Percentiles rank a stretch among this genome's conserved stretches.
These are phyloP conservation scores for Eulimnadia texana DNA, from an alignment of 1,140 invertebrate species.

Conservation along the genomic window DNA sequence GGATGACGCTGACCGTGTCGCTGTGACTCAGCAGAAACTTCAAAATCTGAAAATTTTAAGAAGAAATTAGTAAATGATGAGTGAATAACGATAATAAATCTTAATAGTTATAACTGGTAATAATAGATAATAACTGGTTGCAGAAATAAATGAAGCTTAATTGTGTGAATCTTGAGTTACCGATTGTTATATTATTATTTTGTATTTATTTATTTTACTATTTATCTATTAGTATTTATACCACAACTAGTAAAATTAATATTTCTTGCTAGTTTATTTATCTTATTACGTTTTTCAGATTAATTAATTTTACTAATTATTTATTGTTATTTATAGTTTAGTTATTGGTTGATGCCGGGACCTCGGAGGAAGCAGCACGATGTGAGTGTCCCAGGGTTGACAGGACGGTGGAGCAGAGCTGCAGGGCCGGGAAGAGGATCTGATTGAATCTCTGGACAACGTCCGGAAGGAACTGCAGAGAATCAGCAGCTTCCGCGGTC, in stretches of 20 bases:
- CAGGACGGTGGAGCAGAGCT: slow-evolving; percentile 62
- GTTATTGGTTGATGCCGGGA: too few relatives aligned
- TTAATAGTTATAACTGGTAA: too few relatives aligned
- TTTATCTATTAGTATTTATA: not conserved
- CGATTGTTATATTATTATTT: too few relatives aligned
- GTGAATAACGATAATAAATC: not conserved
- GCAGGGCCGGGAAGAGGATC: slow-evolving; percentile 59
- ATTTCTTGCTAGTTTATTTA: too few relatives aligned
- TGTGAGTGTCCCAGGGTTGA: slow-evolving; percentile 68
- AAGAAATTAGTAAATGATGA: slow-evolving; percentile 12
- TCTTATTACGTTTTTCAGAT: too few relatives aligned
- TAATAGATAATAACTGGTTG: too few relatives aligned
- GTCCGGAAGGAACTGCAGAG: slow-evolving; percentile 40
- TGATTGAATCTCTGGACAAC: slow-evolving; percentile 55
- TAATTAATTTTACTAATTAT: too few relatives aligned
- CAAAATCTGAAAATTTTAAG: slow-evolving; percentile 35
- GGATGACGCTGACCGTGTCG: slow-evolving; percentile 58
- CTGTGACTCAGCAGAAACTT: slow-evolving; percentile 63
- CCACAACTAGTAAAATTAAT: too few relatives aligned
- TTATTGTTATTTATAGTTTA: too few relatives aligned
- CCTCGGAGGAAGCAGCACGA: slow-evolving; percentile 54
- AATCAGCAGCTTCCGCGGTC: slow-evolving; percentile 30
- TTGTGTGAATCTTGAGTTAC: too few relatives aligned
- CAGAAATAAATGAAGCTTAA: too few relatives aligned
- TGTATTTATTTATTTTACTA: not conserved